Percentiles rank a stretch among this genome's conserved stretches.
Conservation (phyloP, 2,113 vertebrate species). For the Meles meles region DNA sequence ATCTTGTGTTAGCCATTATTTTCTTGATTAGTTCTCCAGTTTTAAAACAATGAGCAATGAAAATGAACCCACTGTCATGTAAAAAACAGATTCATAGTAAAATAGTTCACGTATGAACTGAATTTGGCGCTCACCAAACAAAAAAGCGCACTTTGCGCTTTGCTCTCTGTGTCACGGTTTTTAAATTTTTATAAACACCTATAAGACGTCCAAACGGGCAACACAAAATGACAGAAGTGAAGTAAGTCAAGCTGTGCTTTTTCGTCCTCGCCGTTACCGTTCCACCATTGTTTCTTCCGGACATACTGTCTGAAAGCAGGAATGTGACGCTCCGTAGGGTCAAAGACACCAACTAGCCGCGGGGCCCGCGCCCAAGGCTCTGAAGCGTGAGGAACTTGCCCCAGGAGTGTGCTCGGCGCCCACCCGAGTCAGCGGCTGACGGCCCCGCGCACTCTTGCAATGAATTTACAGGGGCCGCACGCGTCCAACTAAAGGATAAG, state of each 20-base stretch:
- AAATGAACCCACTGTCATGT: neutral
- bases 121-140: neutral
- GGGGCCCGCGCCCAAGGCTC: neutral
- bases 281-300: neutral
- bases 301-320: neutral
- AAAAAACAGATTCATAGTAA: neutral
- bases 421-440: neutral
- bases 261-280: neutral
- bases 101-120: neutral
- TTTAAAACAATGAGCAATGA: conserved; percentile 1
- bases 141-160: neutral
- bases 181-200: conserved; percentile 11
- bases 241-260: neutral
- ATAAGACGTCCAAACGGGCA: neutral
- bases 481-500: neutral
- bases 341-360: neutral
- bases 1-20: neutral
- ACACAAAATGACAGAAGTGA: neutral
- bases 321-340: neutral
- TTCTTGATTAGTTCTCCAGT: neutral
- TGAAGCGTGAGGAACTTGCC: neutral
- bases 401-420: accelerated
- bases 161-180: neutral
- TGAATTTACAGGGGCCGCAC: neutral
- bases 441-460: neutral